phyloP scores from a whole-genome alignment of 2,113 vertebrate species.

The Epinephelus fuscoguttatus region DNA sequence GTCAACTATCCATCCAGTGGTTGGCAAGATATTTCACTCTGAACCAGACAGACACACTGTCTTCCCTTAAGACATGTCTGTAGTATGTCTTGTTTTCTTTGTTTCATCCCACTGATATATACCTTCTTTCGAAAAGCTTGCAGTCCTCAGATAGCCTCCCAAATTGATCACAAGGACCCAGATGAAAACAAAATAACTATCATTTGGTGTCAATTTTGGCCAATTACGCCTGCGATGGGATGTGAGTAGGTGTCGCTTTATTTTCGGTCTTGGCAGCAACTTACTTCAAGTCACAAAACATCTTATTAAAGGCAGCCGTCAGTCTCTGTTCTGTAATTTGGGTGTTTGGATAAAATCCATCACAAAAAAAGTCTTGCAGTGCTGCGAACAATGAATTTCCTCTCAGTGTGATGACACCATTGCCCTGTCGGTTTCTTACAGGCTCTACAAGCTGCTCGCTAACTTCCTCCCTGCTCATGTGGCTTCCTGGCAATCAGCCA shows the following conservation, averaged over 20 bases:
- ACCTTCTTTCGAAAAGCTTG: background rate
- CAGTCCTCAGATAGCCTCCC: background rate
- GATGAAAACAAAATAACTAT: conserved; percentile 12
- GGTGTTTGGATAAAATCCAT: conserved; percentile 30
- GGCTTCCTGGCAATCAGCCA: conserved; percentile 64
- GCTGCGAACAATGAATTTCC: conserved; percentile 67
- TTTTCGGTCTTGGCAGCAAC: background rate
- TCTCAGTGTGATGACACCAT: conserved; percentile 42
- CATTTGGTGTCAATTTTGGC: conserved; percentile 1
- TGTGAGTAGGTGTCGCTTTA: conserved; percentile 26
- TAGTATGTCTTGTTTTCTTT: background rate
- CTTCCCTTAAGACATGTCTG: background rate
- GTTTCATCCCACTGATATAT: background rate
- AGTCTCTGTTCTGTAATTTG: conserved; percentile 23
- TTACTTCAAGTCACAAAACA: conserved; percentile 16
- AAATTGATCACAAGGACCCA: conserved; percentile 3
- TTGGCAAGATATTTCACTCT: background rate
- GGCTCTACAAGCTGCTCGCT: conserved; percentile 4
- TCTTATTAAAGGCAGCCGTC: conserved; percentile 36
- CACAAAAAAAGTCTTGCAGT: background rate
- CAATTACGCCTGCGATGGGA: conserved; percentile 5
- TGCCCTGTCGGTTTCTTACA: conserved; percentile 16
- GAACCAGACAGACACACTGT: background rate
- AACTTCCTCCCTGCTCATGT: conserved; percentile 66
- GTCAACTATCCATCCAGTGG: background rate